Evolutionary conservation across 2,888 invertebrate species (phyloP), one percentile per base, ranked within the genome.

Genomic region (Mimumesa dahlbomi): DNA sequence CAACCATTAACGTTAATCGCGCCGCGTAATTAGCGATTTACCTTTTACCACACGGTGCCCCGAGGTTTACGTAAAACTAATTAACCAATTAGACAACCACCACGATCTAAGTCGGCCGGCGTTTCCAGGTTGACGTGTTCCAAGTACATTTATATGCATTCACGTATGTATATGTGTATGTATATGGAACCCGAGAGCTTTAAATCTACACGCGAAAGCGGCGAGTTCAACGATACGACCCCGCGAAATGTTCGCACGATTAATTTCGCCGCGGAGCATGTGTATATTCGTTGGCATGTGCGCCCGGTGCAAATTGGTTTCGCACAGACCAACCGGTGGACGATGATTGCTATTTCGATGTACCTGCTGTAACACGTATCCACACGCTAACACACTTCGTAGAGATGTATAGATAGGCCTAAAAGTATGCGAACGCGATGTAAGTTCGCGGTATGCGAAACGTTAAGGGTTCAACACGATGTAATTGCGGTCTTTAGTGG

Each of bases 171-270:
- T 11, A n/a, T 34, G 40, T 13, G 3, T 25, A 18, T 11, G 25
- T 14, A 2, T 16, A 19, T 21, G 9, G 40, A n/a, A n/a, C n/a
- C n/a, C n/a, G n/a, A n/a, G n/a, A n/a, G n/a, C n/a, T n/a, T n/a
- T n/a, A n/a, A n/a, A n/a, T n/a, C n/a, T 9, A 13, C 6, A 38
- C 40, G 34, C 34, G 34, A 48, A 61, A 50, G 69, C 34, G n/a
- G 29, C 14, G 31, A 67, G 52, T 57, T 48, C 61, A 31, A 22
- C 40, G 25, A 13, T 45, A 40, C 67, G 46, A 67, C 67, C 56
- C 40, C 67, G n/a, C 34, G 50, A 67, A 70, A 52, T 50, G 50
- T 70, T 70, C 54, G 25, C 50, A 56, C 59, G 49, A 50, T 56
- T 59, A 50, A 54, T 67, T 57, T 59, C 53, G n/a, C 48, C 49